Conservation (phyloP, 2,888 invertebrate species). For the Nebria salina region DNA sequence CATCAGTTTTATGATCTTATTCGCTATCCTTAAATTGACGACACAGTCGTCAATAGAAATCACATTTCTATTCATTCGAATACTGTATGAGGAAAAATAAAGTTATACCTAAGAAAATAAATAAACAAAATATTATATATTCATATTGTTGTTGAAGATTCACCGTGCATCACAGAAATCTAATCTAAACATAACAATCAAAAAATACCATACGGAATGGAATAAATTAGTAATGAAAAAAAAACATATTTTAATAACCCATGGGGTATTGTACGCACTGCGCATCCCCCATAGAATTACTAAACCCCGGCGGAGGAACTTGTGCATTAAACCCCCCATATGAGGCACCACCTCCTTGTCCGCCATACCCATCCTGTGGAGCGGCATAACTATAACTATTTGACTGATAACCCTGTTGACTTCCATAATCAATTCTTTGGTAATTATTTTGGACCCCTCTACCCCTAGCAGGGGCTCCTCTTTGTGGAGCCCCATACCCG, state of each 20-base stretch:
- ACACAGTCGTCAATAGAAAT: constrained; percentile 25
- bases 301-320: constrained; percentile 40
- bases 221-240: background rate
- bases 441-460: constrained; percentile 30
- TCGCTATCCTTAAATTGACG: background rate
- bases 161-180: constrained; percentile 3
- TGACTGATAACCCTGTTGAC: constrained; percentile 18
- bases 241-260: constrained; percentile 23
- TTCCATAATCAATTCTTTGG: constrained; percentile 40
- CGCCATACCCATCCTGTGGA: constrained; percentile 21
- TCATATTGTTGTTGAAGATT: background rate
- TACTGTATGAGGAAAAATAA: constrained; percentile 22
- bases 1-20: background rate
- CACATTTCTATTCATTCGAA: constrained; percentile 36
- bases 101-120: constrained; percentile 18
- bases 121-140: constrained; percentile 33
- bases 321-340: constrained; percentile 37
- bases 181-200: background rate
- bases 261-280: constrained; percentile 43
- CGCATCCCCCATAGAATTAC: constrained; percentile 26
- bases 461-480: background rate
- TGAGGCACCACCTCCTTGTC: background rate
- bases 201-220: background rate
- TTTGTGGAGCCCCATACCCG: constrained; percentile 9
- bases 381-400: constrained; percentile 34